These are phyloP conservation scores for Symphodus melops DNA, from an alignment of 2,113 vertebrate species.

Conservation along the genomic window DNA sequence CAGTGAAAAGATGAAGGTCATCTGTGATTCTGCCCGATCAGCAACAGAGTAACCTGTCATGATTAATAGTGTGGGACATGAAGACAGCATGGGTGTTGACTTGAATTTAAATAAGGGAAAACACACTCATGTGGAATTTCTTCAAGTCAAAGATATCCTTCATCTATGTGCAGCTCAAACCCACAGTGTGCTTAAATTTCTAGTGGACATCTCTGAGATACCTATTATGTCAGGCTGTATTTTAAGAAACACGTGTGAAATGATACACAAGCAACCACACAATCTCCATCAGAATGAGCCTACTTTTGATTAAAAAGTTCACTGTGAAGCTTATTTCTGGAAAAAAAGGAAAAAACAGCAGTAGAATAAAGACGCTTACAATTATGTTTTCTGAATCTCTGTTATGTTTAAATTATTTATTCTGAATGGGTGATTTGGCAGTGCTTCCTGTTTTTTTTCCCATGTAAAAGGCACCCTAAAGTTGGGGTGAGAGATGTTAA, in stretches of 20 bases:
- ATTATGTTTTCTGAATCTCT: not conserved
- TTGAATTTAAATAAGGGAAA: slow-evolving; percentile 34
- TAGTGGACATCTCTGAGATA: slow-evolving; percentile 16
- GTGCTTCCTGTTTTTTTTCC: not conserved
- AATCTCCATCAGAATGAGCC: not conserved
- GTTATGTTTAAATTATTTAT: not conserved
- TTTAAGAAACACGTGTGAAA: slow-evolving; percentile 19
- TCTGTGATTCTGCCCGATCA: slow-evolving; percentile 46
- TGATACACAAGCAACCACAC: slow-evolving; percentile 7
- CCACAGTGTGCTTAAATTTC: not conserved
- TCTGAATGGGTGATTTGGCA: not conserved
- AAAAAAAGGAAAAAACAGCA: too few species aligned
- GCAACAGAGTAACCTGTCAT: slow-evolving; percentile 44
- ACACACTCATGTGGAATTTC: not conserved
- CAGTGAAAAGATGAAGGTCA: slow-evolving; percentile 37
- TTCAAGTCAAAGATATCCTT: not conserved
- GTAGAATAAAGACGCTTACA: too few species aligned
- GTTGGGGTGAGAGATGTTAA: not conserved
- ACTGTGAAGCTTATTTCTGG: too few species aligned
- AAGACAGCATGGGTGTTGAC: slow-evolving; percentile 19
- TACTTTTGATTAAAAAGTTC: not conserved
- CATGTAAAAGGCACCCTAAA: not conserved
- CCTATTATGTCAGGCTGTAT: slow-evolving; percentile 22
- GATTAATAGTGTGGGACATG: slow-evolving; percentile 57
- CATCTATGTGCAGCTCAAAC: slow-evolving; percentile 19